phyloP scores from a whole-genome alignment of 2,797 vertebrate species.

The Hippoglossus hippoglossus region DNA sequence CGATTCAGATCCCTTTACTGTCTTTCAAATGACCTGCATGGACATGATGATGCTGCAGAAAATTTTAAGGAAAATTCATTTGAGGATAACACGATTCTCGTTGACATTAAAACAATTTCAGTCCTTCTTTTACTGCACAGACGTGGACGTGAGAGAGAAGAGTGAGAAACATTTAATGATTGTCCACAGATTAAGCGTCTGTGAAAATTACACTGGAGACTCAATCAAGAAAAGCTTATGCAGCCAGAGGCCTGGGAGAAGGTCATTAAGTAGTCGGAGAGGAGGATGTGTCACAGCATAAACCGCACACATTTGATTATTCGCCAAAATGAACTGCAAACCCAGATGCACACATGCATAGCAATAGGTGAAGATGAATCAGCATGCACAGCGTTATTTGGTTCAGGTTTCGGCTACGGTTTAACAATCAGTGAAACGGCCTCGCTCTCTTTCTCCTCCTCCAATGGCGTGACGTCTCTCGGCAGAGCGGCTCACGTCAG shows the following conservation, averaged over 20 bases:
- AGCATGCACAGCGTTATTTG: slow-evolving; percentile 13
- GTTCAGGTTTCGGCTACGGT: slow-evolving; percentile 49
- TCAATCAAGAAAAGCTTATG: slow-evolving; percentile 55
- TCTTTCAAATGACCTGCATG: slow-evolving; percentile 10
- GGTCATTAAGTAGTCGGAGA: slow-evolving; percentile 48
- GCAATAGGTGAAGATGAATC: slow-evolving; percentile 37
- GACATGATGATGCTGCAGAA: neutral
- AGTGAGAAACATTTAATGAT: slow-evolving; percentile 3
- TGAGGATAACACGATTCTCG: neutral
- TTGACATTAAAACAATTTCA: slow-evolving; percentile 1
- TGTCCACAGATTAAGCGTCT: slow-evolving; percentile 54
- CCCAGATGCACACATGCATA: slow-evolving; percentile 24
- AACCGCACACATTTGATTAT: slow-evolving; percentile 40
- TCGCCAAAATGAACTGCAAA: slow-evolving; percentile 12
- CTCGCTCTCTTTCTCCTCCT: slow-evolving; percentile 25
- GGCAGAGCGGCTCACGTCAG: slow-evolving; percentile 61
- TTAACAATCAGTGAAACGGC: slow-evolving; percentile 45
- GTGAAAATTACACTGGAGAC: slow-evolving; percentile 46
- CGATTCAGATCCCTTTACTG: neutral
- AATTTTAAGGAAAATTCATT: neutral
- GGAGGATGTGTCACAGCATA: slow-evolving; percentile 39
- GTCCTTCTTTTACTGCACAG: neutral
- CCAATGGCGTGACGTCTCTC: slow-evolving; percentile 56
- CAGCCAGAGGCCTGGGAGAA: slow-evolving; percentile 20
- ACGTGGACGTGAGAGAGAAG: neutral